Evolutionary conservation across 2,113 vertebrate species (phyloP), one percentile per base, ranked within the genome.

Genomic region (Chamaetylas fuelleborni): DNA sequence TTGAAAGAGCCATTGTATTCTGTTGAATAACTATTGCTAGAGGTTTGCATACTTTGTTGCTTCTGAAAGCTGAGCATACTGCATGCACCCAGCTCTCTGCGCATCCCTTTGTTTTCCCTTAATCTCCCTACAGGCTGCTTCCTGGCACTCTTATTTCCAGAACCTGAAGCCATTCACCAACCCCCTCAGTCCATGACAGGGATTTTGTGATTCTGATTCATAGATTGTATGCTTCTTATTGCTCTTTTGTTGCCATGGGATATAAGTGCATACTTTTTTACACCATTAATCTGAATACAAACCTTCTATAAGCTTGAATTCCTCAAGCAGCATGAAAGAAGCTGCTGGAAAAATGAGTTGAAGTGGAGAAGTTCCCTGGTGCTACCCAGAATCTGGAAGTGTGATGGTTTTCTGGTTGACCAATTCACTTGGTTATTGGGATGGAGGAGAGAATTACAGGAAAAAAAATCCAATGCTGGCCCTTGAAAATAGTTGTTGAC

Each of bases 1-100:
- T 92, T 86, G 93, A 93, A 96, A 90, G 91, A 89, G 60, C 72
- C 40, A 40, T 95, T 97, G 83, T 86, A 28, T 88, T 92, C 62
- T 64, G 56, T 29, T 91, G 95, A 94, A 87, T 91, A 91, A 92
- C 51, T 86, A 6, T 62, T 3, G 8, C 72, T 81, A 14, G 71
- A 83, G 47, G 74, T 92, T 93, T 93, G 87, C 94, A 92, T 92
- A 88, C 80, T 92, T 90, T 66, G 80, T 29, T 93, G 91, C 85
- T 51, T 88, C 86, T 86, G 54, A 88, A 95, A 88, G 88, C 86
- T 83, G 88, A 83, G 76, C 12, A 0, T 24, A 20, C 33, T 64
- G 15, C 45, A 19, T 19, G 56, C 65, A 57, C 51, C 53, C 50
- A 0, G 60, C 90, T 78, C 64, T 73, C 57, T 50, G 79, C 54